A percentile compares a stretch with the other conserved stretches of the same genome.
Evolutionary conservation across 2,797 vertebrate genomes (phyloP).

Genomic region (Triplophysa yarkandensis): DNA sequence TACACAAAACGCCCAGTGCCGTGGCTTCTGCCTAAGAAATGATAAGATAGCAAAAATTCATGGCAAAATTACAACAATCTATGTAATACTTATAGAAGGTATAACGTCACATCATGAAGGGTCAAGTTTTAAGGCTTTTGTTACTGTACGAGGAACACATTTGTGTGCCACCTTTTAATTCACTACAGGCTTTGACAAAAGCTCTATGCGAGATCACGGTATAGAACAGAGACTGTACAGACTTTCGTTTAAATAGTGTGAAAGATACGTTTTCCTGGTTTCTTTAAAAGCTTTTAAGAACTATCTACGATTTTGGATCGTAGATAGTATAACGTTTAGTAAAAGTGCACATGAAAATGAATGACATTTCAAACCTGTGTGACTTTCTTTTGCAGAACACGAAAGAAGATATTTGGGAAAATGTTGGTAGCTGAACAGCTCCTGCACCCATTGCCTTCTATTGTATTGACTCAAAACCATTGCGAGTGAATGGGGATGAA

Average conservation of each 20-base stretch:
- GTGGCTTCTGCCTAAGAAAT: slow-evolving; percentile 19
- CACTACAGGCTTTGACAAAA: slow-evolving; percentile 15
- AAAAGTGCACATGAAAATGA: no score
- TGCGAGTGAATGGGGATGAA: no score
- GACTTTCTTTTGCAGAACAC: no score
- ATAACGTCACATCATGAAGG: slow-evolving; percentile 47
- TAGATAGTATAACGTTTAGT: no score
- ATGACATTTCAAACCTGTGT: no score
- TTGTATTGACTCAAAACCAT: no score
- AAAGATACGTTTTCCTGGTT: not conserved
- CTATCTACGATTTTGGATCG: no score
- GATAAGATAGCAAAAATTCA: slow-evolving; percentile 1
- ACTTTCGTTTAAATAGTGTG: not conserved
- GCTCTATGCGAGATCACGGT: slow-evolving; percentile 5
- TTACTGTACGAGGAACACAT: slow-evolving; percentile 11
- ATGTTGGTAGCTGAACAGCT: no score
- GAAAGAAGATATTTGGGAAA: no score
- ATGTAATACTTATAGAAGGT: slow-evolving; percentile 25
- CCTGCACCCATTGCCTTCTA: no score
- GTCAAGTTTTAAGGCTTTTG: slow-evolving; percentile 45
- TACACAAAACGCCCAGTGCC: slow-evolving; percentile 51
- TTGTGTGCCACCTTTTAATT: slow-evolving; percentile 22
- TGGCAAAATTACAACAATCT: slow-evolving; percentile 39
- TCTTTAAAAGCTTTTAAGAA: not conserved
- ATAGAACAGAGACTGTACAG: not conserved